Conservation (phyloP, 1,140 invertebrate genomes). For the Parapsyche elsis region DNA sequence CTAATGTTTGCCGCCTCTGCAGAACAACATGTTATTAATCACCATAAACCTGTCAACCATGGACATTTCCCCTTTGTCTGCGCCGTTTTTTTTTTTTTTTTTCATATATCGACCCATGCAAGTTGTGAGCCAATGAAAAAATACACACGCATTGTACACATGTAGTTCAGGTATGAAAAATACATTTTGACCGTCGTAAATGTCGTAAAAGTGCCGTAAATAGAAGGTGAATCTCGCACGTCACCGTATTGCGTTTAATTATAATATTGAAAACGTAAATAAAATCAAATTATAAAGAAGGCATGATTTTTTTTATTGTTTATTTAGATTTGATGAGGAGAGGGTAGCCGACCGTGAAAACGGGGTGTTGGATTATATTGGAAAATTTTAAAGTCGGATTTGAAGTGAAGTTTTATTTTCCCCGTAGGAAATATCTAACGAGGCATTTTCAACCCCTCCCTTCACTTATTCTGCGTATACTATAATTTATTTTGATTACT, state of each 20-base stretch:
- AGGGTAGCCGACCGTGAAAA: conserved; percentile 36
- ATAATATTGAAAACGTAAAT: not conserved
- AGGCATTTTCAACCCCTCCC: conserved; percentile 10
- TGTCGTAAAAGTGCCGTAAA: not conserved
- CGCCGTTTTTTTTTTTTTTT: conserved; percentile 30
- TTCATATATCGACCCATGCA: not conserved
- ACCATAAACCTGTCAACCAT: conserved; percentile 54
- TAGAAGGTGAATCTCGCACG: not conserved
- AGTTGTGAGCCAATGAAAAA: conserved; percentile 42
- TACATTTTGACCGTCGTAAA: conserved; percentile 1
- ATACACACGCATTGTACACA: not conserved
- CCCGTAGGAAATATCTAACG: conserved; percentile 37
- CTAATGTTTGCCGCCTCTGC: conserved; percentile 38
- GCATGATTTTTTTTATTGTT: conserved; percentile 24
- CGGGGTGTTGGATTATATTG: not conserved
- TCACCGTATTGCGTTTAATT: not conserved
- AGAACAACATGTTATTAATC: conserved; percentile 55
- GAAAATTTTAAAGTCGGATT: conserved; percentile 25
- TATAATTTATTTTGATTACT: conserved; percentile 35
- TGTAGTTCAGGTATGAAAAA: conserved; percentile 37
- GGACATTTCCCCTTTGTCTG: conserved; percentile 43
- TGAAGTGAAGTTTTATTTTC: conserved; percentile 31
- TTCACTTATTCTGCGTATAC: not conserved
- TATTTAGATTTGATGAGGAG: not conserved
- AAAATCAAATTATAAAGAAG: not conserved